phyloP scores from a whole-genome alignment of 2,113 vertebrate species.

The Salvelinus namaycush region DNA sequence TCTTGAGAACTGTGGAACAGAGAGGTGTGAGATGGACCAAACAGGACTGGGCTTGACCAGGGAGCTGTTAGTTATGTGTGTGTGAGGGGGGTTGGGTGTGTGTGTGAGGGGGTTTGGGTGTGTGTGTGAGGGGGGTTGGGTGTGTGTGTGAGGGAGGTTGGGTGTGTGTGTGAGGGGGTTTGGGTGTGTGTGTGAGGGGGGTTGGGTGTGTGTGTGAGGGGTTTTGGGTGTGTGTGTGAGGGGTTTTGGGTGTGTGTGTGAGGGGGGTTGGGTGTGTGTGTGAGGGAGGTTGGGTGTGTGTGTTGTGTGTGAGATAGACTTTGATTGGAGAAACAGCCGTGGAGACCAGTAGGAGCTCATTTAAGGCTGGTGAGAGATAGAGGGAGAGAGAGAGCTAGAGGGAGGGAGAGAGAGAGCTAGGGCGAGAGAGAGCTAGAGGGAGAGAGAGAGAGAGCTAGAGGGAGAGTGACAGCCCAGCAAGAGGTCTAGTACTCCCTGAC shows the following conservation, averaged over 20 bases:
- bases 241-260: background rate
- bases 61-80: constrained; percentile 27
- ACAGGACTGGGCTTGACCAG: constrained; percentile 58
- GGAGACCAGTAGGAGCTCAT: constrained; percentile 12
- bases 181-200: background rate
- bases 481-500: constrained; percentile 28
- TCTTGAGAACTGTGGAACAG: constrained; percentile 48
- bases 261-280: background rate
- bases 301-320: constrained; percentile 2
- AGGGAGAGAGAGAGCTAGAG: background rate
- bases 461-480: constrained; percentile 8
- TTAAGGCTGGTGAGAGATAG: background rate
- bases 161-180: background rate
- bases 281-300: background rate
- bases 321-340: constrained; percentile 9
- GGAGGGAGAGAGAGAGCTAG: too few species aligned
- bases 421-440: too few species aligned
- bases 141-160: background rate
- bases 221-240: background rate
- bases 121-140: background rate
- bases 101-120: too few species aligned
- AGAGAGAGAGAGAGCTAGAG: background rate
- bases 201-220: too few species aligned
- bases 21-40: constrained; percentile 51
- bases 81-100: background rate